Base-by-base conservation (phyloP, 2,797 vertebrate genomes). In the Chromis chromis region DNA sequence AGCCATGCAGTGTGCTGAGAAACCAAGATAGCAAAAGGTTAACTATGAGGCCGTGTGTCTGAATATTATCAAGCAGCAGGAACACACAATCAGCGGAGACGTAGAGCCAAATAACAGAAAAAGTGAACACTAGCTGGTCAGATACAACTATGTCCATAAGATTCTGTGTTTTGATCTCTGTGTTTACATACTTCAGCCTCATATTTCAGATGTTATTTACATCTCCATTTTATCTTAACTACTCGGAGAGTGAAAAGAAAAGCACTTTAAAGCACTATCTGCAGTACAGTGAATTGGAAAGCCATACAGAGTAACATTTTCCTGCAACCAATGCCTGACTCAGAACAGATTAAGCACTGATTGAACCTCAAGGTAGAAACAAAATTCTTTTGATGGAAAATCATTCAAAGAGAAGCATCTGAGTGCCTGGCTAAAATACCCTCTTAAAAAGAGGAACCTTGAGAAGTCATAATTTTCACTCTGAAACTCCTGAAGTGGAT, bases 361-460 rank as follows among this genome's bases (percentile, higher is more conserved):
- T 87, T 88, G 79, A 78, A 83, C 57, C 74, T 90, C 85, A 88
- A 88, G 89, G 83, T 81, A 77, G 73, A 82, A 67, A 81, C 59
- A 76, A 71, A 63, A 21, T 71, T 79, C 52, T 85, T 83, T 82
- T 83, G 83, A 93, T 78, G 67, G 74, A 86, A 88, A 87, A 76
- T 79, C 71, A 85, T 86, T 93, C 55, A 89, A 60, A 88, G 73
- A 56, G 40, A 70, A 85, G 77, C 87, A 79, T 61, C 81, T 71
- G 81, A 83, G 77, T 48, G 71, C 72, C 31, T 63, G 60, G 65
- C 62, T 82, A 76, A 85, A 85, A 90, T 33, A 70, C 70, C 58
- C 77, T 70, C 73, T 87, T 52, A 81, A 86, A 89, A 83, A 57
- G 62, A 81, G 60, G 74, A 79, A 90, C 91, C 91, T 92, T 93